Percentiles rank a stretch among this genome's conserved stretches.
Evolutionary conservation across 2,113 vertebrate genomes (phyloP).

Genomic region (Bubo blakistoni): DNA sequence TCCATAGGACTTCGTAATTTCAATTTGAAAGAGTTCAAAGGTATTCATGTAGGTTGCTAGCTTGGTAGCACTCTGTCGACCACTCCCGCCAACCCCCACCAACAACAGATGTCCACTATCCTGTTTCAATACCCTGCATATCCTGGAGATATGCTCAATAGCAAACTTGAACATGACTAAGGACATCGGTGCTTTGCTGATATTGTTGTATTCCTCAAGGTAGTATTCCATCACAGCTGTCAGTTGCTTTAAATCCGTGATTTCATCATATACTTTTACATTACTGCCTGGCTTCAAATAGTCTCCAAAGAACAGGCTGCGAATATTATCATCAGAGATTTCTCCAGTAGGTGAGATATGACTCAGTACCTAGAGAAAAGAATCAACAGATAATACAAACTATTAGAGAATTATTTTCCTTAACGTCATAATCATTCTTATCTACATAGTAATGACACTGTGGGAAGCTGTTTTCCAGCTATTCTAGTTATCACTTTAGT

Average conservation of each 20-base stretch:
- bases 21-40: slow-evolving; percentile 86
- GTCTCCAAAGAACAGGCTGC: slow-evolving; percentile 90
- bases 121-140: slow-evolving; percentile 90
- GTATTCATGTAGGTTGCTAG: slow-evolving; percentile 85
- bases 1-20: slow-evolving; percentile 86
- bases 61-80: slow-evolving; percentile 85
- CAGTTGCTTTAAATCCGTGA: slow-evolving; percentile 81
- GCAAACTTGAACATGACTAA: slow-evolving; percentile 93
- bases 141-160: slow-evolving; percentile 90
- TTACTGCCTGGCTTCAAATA: slow-evolving; percentile 77
- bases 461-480: not conserved
- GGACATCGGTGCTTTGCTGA: slow-evolving; percentile 89
- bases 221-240: slow-evolving; percentile 85
- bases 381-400: not conserved
- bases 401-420: not conserved
- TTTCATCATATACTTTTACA: slow-evolving; percentile 83
- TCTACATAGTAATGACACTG: not conserved
- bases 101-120: slow-evolving; percentile 86
- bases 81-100: slow-evolving; percentile 88
- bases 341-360: slow-evolving; percentile 82
- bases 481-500: not conserved
- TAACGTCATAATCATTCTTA: not conserved
- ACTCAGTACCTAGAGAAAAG: slow-evolving; percentile 77
- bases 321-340: slow-evolving; percentile 81
- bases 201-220: slow-evolving; percentile 86